Evolutionary conservation across 2,888 invertebrate species (phyloP), one percentile per base, ranked within the genome.

Genomic region (Eupithecia tripunctaria): DNA sequence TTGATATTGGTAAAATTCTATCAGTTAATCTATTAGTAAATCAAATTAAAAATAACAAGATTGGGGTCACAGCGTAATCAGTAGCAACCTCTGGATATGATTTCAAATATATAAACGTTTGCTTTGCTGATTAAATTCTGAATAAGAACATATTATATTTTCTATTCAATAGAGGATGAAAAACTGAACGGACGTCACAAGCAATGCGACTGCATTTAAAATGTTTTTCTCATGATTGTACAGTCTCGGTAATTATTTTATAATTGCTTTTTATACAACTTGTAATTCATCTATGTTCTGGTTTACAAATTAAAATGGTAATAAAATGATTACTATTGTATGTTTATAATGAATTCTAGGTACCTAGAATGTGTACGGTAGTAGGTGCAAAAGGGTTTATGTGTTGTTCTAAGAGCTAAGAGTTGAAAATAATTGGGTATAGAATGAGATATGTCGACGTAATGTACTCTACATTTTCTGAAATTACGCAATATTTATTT

Each of bases 121-220:
- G 2, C 56, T 25, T 25, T 56, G 12, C 56, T 51, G 51, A 56
- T 12, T 25, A 25, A 56, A 25, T 25, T 12, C 56, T 25, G 56
- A 12, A 25, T 25, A 14, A 5, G 56, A 25, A 21, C n/a, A 51
- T 51, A 12, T 56, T 47, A 7, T 21, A 12, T 21, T 25, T 25
- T 56, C 12, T 56, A 21, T 43, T 56, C 25, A 56, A 25, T 25
- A 25, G 25, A 56, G 21, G 56, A 14, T 25, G 4, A 25, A 14
- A 56, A 56, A 56, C 56, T 51, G 3, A 21, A 51, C 21, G 10
- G 51, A 51, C 56, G 56, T 56, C 56, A 25, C 12, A 56, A 56
- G 25, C 56, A 56, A 56, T 56, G 56, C 56, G 25, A 56, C 14
- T 56, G 56, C 56, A 56, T 56, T 56, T 21, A 21, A 51, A 47